A percentile compares a stretch with the other conserved stretches of the same genome.
These are phyloP conservation scores for Dromius quadrimaculatus DNA, from an alignment of 2,888 invertebrate genomes.

Conservation along the genomic window DNA sequence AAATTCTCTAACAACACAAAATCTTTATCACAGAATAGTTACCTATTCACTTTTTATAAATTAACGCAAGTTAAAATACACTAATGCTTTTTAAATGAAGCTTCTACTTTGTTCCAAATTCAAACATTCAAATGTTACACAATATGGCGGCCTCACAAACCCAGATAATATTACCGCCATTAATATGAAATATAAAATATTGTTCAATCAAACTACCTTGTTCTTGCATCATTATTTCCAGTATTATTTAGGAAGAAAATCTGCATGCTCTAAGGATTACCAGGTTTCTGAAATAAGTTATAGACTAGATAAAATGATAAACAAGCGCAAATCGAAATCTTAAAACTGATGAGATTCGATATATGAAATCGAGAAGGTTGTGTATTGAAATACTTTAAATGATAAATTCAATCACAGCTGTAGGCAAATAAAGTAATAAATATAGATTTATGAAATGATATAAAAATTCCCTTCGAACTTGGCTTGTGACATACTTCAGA, in stretches of 20 bases:
- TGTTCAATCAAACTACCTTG: slow-evolving; percentile 39
- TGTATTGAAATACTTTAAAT: no score
- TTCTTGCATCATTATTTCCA: slow-evolving; percentile 43
- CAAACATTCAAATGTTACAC: slow-evolving; percentile 50
- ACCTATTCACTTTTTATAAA: background rate
- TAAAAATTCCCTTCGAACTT: no score
- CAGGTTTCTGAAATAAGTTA: slow-evolving; percentile 44
- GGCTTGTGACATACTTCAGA: no score
- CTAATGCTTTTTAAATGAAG: background rate
- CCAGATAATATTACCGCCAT: slow-evolving; percentile 47
- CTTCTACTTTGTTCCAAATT: slow-evolving; percentile 30
- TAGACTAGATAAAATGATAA: slow-evolving; percentile 40
- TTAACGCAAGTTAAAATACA: background rate
- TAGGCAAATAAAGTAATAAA: no score
- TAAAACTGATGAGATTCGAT: no score
- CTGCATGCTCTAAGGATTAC: slow-evolving; percentile 45
- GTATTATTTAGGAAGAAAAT: slow-evolving; percentile 9
- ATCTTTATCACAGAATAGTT: background rate
- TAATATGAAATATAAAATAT: slow-evolving; percentile 43
- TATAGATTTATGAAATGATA: no score
- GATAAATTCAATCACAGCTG: no score
- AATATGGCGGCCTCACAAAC: slow-evolving; percentile 49
- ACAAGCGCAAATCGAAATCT: slow-evolving; percentile 39
- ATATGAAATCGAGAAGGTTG: slow-evolving; percentile 14
- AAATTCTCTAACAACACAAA: background rate